Evolutionary conservation across 2,797 vertebrate genomes (phyloP).

Genomic region (Phaenicophaeus curvirostris): DNA sequence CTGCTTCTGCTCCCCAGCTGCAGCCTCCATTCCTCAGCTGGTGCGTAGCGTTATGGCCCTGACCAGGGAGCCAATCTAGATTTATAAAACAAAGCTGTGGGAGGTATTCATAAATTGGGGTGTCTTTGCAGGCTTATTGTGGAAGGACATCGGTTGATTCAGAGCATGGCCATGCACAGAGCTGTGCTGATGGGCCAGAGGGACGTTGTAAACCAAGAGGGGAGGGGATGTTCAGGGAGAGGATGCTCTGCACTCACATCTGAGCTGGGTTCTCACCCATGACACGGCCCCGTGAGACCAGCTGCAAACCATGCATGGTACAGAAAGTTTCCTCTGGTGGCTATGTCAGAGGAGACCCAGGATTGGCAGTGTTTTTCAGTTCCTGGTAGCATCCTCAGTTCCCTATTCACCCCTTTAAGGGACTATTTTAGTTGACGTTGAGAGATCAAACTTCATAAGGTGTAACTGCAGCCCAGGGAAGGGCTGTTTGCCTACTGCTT

Average conservation of each 20-base stretch:
- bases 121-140: background rate
- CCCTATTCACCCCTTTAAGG: background rate
- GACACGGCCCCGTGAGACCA: rapidly evolving
- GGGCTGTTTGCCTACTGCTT: background rate
- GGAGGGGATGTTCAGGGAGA: background rate
- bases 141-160: background rate
- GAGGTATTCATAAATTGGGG: background rate
- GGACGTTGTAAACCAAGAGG: background rate
- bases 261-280: background rate
- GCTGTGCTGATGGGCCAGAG: background rate
- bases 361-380: background rate
- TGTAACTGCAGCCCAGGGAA: background rate
- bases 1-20: background rate
- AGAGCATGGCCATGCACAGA: background rate
- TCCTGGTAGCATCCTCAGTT: background rate
- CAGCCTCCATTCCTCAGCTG: background rate
- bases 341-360: background rate
- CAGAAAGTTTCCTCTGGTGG: background rate
- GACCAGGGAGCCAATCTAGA: background rate
- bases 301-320: background rate
- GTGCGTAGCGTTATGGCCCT: rapidly evolving
- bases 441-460: background rate
- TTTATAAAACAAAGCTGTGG: background rate
- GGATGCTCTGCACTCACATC: rapidly evolving
- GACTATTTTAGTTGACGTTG: background rate